Base-by-base conservation (phyloP, 2,113 vertebrate species). In the Sinocyclocheilus anophthalmus region DNA sequence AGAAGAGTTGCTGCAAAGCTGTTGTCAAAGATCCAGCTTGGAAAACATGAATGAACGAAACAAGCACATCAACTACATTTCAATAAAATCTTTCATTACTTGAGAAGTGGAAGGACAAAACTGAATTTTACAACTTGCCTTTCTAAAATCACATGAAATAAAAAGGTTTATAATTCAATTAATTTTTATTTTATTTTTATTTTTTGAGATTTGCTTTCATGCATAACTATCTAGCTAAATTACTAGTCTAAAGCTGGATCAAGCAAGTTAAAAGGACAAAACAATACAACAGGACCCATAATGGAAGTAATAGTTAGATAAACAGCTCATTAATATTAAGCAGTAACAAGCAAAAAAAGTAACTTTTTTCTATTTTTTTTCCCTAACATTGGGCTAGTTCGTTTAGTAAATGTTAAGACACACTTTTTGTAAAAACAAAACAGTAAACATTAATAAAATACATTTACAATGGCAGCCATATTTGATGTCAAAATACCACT, bases 31-130 rank as follows among this genome's bases (percentile, higher is more conserved):
- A 81, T 12, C 20, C 30, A 14, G 78, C 18, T 14, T 26, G 6
- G 67, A 69, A 55, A 82, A 39, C 37, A 65, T 9, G 57, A 45
- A 18, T 45, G 42, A 82, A 82, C 33, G 48, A 42, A 81, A 22
- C n/a, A 0, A n/a, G 3, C 24, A 42, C 16, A 48, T 10, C 3
- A 16, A 48, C 7, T 33, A 48, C 22, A 11, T 11, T 81, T 45
- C 37, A 18, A 13, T 30, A 33, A 33, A 26, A 55, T 79, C 14
- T 59, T 7, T 10, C 5, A 24, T 55, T 50, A 20, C 48, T 11
- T 77, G 3, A 2, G 16, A 79, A 18, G 73, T 30, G 50, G 26
- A 33, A 5, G 53, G 20, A 78, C 1, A 37, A 13, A 78, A 59
- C 53, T 13, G 1, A 78, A 6, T 4, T 33, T 57, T 12, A 53